These are phyloP conservation scores for Diarsia mendica DNA, from an alignment of 2,888 invertebrate species.

Conservation along the genomic window DNA sequence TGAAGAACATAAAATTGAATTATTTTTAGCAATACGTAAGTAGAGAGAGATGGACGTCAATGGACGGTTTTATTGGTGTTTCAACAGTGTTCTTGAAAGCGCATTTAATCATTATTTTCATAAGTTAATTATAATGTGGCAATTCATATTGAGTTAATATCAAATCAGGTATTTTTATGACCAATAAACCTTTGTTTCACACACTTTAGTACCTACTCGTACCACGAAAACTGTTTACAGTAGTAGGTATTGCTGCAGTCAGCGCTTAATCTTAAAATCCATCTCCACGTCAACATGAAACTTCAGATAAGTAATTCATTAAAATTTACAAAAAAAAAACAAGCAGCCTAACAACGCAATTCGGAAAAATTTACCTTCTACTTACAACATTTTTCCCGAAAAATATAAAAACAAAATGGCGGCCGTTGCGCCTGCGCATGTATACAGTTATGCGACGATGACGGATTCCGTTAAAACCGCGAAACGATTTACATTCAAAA, in stretches of 20 bases:
- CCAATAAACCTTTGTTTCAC: neutral
- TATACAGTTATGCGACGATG: constrained; percentile 52
- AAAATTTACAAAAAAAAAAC: constrained; percentile 9
- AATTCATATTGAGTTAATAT: neutral
- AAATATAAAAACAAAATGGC: constrained; percentile 37
- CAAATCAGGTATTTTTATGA: no score
- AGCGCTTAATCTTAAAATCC: neutral
- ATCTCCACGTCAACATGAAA: constrained; percentile 10
- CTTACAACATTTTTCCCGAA: constrained; percentile 17
- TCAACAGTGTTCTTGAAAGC: neutral
- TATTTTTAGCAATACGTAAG: neutral
- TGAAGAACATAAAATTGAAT: neutral
- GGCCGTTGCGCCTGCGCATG: neutral
- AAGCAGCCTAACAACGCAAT: constrained; percentile 6
- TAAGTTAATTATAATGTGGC: no score
- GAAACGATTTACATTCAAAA: constrained; percentile 45
- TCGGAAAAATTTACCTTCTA: constrained; percentile 21
- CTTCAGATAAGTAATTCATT: constrained; percentile 27
- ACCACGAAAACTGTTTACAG: neutral
- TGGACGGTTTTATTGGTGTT: neutral
- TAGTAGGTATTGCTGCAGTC: neutral
- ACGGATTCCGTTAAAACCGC: constrained; percentile 52
- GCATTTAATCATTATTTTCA: neutral
- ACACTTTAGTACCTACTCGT: no score
- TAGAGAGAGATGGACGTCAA: neutral